These are phyloP conservation scores for Syngnathus typhle DNA, from an alignment of 2,113 vertebrate genomes.

Conservation along the genomic window DNA sequence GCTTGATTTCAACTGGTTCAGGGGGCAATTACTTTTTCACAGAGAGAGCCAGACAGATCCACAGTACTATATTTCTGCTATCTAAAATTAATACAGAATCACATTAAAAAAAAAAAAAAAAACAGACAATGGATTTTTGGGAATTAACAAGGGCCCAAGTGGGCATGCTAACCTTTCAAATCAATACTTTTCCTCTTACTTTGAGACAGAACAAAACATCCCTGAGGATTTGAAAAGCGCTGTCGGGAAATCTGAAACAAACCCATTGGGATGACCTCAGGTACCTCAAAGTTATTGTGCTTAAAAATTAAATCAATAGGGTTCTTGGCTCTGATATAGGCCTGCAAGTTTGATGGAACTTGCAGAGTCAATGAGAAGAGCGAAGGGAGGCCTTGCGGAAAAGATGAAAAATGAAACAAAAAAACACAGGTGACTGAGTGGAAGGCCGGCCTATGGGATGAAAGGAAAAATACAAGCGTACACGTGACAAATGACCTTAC, in stretches of 20 bases:
- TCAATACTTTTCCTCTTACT: not conserved
- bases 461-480: slow-evolving; percentile 8
- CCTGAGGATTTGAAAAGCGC: not conserved
- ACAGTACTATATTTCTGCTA: not conserved
- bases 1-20: not conserved
- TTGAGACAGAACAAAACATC: not conserved
- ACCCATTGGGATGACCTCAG: not conserved
- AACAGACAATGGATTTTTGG: not conserved
- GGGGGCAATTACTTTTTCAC: not conserved
- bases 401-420: slow-evolving; percentile 10
- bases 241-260: not conserved
- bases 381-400: not conserved
- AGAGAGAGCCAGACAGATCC: too few species aligned
- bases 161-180: not conserved
- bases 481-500: not conserved
- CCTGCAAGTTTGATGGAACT: not conserved
- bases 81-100: not conserved
- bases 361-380: not conserved
- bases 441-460: not conserved
- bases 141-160: not conserved
- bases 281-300: not conserved
- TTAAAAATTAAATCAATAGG: not conserved
- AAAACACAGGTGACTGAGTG: slow-evolving; percentile 17
- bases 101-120: not conserved
- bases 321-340: not conserved